These are phyloP conservation scores for Syrrhaptes paradoxus DNA, from an alignment of 2,113 vertebrate species.

Conservation along the genomic window DNA sequence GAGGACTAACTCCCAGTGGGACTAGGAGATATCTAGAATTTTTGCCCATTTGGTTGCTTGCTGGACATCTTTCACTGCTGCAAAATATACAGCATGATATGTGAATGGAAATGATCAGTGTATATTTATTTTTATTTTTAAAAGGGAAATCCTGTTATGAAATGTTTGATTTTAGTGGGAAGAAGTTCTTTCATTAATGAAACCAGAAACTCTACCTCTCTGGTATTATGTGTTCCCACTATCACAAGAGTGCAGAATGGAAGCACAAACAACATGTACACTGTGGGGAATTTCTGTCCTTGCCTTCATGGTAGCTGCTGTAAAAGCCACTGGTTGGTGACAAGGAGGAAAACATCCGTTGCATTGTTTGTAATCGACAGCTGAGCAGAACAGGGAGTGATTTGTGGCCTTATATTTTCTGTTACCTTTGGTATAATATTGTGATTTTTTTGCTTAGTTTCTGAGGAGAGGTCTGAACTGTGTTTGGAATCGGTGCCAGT, in stretches of 20 bases:
- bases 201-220: background rate
- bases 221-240: background rate
- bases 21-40: background rate
- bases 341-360: background rate
- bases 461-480: background rate
- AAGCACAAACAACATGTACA: background rate
- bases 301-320: background rate
- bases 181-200: background rate
- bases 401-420: slow-evolving; percentile 17
- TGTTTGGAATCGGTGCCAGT: background rate
- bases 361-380: background rate
- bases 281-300: background rate
- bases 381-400: background rate
- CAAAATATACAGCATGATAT: background rate
- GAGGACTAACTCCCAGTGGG: background rate
- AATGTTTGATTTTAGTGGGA: background rate
- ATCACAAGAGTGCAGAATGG: background rate
- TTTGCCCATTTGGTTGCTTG: background rate
- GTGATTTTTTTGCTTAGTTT: slow-evolving; percentile 35
- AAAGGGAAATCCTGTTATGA: background rate
- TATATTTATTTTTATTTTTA: slow-evolving; percentile 10
- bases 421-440: background rate
- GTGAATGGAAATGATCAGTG: background rate
- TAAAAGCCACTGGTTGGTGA: background rate
- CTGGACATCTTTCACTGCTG: background rate